phyloP scores from a whole-genome alignment of 1,140 invertebrate species.

The Teleogryllus occipitalis region DNA sequence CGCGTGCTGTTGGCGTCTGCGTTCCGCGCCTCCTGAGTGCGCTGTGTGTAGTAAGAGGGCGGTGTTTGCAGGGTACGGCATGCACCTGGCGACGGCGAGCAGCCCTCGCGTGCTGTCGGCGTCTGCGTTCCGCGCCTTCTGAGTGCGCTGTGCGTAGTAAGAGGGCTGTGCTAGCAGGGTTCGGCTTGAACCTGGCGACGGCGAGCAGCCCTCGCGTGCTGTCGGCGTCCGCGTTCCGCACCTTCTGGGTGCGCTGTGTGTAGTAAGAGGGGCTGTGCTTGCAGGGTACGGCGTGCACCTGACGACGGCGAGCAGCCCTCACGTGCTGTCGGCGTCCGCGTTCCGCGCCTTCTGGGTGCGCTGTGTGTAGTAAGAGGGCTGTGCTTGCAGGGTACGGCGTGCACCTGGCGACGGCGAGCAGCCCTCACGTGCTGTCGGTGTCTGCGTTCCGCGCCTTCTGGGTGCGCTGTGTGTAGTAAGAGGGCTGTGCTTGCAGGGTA shows the following conservation, averaged over 20 bases:
- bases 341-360: conserved; percentile 52
- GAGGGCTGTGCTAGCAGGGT: no score
- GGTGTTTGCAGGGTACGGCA: conserved; percentile 43
- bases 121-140: no score
- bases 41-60: not conserved
- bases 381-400: conserved; percentile 45
- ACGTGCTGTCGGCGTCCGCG: conserved; percentile 37
- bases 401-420: conserved; percentile 43
- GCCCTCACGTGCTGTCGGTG: conserved; percentile 40
- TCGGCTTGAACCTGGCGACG: conserved; percentile 47
- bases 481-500: conserved; percentile 40
- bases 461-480: conserved; percentile 41
- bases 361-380: conserved; percentile 31
- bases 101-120: conserved; percentile 42
- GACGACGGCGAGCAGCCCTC: conserved; percentile 43
- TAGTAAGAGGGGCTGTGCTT: conserved; percentile 40
- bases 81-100: conserved; percentile 44
- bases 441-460: conserved; percentile 48
- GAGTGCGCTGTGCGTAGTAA: no score
- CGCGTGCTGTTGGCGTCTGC: conserved; percentile 38
- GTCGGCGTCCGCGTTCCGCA: conserved; percentile 40
- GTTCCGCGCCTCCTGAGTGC: conserved; percentile 51
- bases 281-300: conserved; percentile 50
- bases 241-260: conserved; percentile 54
- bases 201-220: conserved; percentile 42